Evolutionary conservation across 1,140 invertebrate species (phyloP), one percentile per base, ranked within the genome.

Genomic region (Octopus sinensis): DNA sequence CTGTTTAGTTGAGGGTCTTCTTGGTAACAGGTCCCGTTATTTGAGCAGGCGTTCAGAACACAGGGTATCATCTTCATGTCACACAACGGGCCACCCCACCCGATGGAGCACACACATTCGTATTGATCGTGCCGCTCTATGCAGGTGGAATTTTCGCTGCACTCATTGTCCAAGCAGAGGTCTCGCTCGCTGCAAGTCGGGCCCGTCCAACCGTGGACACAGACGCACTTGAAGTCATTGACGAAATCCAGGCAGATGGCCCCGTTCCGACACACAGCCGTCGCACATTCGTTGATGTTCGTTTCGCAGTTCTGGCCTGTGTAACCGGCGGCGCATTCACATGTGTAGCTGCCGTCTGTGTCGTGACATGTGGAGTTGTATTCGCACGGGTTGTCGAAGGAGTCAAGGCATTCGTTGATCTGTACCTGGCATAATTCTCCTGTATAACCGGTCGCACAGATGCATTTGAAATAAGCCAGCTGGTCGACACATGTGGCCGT

Each of bases 281-380:
- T 7, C 4, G 68, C 76, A 4, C 76, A 77, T 13, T 53, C 52
- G 6, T 77, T 77, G 43, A 77, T 78, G 80, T 82, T 53, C 54
- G 13, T 73, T 12, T 84, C 76, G 78, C 84, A 85, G 51, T 62
- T 54, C 51, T 92, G 89, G 94, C 95, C 95, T 83, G 96, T 97
- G 91, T 97, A 98, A 75, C 97, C 96, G 7, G 95, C 94, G 13
- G 96, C 96, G 91, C 97, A 98, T 82, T 95, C 94, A 90, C 97
- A 99, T 88, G 96, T 95, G 91, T 97, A 99, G 91, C 97, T 98
- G 82, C 95, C 77, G 10, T 82, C 54, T 6, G 17, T 23, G 80
- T 85, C 77, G 4, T 30, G 5, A 30, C 84, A 85, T 5, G 71
- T 82, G 12, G 71, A 81, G 54, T 79, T 79, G 43, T 83, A 23